Conservation (phyloP, 2,113 vertebrate species). For the Sinosuthora webbiana region DNA sequence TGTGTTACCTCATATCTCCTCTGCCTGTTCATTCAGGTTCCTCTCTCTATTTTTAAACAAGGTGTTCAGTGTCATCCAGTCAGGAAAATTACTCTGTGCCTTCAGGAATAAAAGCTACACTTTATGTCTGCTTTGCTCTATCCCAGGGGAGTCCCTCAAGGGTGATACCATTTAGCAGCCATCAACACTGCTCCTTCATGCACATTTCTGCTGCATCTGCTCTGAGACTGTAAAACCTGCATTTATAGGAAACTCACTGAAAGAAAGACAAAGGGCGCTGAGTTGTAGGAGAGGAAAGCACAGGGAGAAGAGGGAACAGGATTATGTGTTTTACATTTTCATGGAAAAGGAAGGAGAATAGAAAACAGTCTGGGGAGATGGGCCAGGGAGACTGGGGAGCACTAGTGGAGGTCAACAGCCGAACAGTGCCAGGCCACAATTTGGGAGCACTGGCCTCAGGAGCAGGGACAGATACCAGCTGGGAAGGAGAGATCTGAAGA, state of each 20-base stretch:
- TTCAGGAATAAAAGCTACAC: neutral
- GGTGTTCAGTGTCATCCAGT: neutral
- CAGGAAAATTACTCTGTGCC: neutral
- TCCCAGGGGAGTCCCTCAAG: neutral
- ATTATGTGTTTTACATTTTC: neutral
- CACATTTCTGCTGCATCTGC: neutral
- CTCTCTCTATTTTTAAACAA: constrained; percentile 38
- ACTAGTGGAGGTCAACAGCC: neutral
- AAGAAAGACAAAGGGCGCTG: neutral
- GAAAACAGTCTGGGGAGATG: neutral
- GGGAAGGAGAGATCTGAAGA: neutral
- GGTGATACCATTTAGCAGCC: neutral
- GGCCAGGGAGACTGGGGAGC: neutral
- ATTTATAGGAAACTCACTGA: neutral
- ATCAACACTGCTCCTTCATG: neutral
- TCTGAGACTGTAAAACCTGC: neutral
- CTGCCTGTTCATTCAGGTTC: neutral
- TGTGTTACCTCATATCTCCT: neutral
- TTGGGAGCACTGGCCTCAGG: neutral
- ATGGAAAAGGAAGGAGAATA: neutral
- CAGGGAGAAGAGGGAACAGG: rapidly evolving
- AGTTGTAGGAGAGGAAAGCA: neutral
- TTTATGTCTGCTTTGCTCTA: neutral
- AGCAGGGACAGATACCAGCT: neutral
- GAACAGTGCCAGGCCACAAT: rapidly evolving